These are phyloP conservation scores for Scopus umbretta DNA, from an alignment of 2,113 vertebrate genomes.

Conservation along the genomic window DNA sequence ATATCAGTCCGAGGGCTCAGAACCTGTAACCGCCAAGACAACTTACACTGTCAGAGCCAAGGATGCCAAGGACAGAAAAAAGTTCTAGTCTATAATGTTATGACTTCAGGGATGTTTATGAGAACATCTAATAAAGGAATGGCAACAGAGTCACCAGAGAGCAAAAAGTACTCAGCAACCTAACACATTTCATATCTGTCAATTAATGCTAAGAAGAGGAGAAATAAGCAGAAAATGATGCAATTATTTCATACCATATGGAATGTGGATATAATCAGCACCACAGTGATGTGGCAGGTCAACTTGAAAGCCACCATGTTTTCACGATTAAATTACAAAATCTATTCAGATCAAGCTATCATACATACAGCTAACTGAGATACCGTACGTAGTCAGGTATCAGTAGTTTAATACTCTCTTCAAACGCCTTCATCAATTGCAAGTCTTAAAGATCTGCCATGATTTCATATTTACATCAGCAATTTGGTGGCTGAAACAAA, in stretches of 20 bases:
- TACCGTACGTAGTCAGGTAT: background rate
- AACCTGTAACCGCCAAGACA: conserved; percentile 74
- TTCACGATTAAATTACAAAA: background rate
- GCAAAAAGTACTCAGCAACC: background rate
- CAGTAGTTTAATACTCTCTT: background rate
- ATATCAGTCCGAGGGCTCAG: conserved; percentile 93
- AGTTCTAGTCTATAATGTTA: background rate
- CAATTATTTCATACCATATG: accelerated
- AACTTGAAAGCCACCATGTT: background rate
- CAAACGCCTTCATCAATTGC: background rate
- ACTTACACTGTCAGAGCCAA: background rate
- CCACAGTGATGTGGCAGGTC: background rate
- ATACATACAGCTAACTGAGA: background rate
- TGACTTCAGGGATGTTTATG: background rate
- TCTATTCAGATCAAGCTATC: background rate
- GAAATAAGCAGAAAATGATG: background rate
- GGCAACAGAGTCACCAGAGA: background rate
- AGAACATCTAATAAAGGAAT: background rate
- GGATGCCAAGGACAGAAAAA: background rate
- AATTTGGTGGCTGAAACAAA: background rate
- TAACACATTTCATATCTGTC: background rate
- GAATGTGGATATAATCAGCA: background rate
- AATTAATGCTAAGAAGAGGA: background rate
- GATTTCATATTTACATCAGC: background rate
- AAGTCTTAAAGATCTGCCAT: background rate